Conservation (phyloP, 2,113 vertebrate genomes). For the Lasiurus borealis region DNA sequence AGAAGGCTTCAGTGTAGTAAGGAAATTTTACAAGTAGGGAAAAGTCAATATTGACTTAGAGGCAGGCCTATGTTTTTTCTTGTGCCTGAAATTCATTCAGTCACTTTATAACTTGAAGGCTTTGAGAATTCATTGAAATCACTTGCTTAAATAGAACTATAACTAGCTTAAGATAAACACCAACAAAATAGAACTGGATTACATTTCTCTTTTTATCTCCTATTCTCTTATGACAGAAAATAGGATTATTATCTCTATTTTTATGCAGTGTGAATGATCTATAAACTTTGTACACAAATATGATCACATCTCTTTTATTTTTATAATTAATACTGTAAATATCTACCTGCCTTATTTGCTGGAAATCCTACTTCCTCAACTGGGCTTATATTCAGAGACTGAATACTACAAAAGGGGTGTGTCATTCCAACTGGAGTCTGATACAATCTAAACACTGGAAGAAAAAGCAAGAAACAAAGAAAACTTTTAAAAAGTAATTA, state of each 20-base stretch:
- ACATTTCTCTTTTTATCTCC: neutral
- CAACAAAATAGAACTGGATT: neutral
- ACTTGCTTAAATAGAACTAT: neutral
- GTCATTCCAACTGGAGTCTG: neutral
- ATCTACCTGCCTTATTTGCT: neutral
- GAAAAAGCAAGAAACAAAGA: conserved; percentile 8
- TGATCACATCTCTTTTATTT: neutral
- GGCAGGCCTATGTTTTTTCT: conserved; percentile 18
- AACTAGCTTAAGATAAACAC: neutral
- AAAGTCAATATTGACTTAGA: conserved; percentile 59
- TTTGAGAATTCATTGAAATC: conserved; percentile 48
- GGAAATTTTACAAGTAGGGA: neutral
- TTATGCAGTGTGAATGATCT: neutral
- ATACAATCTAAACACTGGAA: neutral
- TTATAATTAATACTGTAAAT: neutral
- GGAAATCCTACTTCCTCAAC: neutral
- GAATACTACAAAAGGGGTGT: neutral
- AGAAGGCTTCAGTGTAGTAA: neutral
- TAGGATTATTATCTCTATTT: conserved; percentile 6
- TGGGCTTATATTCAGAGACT: neutral
- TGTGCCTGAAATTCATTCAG: conserved; percentile 9
- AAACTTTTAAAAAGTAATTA: neutral
- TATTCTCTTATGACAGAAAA: neutral
- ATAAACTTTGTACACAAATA: neutral
- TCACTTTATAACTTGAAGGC: conserved; percentile 17